Evolutionary conservation across 2,888 invertebrate genomes (phyloP).

Genomic region (Eumacrocentrus americanus): DNA sequence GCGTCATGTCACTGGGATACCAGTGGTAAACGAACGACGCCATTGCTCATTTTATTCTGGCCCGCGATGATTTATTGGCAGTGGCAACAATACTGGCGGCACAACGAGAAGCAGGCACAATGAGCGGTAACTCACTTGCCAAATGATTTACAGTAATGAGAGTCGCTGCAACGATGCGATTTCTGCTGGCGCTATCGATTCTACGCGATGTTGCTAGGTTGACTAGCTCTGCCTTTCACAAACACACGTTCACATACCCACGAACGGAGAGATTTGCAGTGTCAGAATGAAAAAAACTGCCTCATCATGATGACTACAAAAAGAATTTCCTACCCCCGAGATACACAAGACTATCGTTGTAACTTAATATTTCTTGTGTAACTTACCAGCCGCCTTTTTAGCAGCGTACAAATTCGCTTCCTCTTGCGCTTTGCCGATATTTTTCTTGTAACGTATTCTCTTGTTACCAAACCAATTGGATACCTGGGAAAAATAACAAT

Average conservation of each 20-base stretch:
- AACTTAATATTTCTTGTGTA: conserved; percentile 19
- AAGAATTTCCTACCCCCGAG: conserved; percentile 26
- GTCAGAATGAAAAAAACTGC: conserved; percentile 17
- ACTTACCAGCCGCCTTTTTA: conserved; percentile 91
- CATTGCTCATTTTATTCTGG: conserved; percentile 40
- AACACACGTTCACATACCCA: conserved; percentile 2
- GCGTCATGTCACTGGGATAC: too few relatives aligned
- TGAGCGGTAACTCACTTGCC: conserved; percentile 52
- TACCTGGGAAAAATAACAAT: conserved; percentile 64
- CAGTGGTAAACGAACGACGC: conserved; percentile 19
- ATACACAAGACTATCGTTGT: neutral
- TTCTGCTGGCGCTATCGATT: conserved; percentile 35
- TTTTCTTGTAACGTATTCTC: conserved; percentile 99
- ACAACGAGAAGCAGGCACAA: conserved; percentile 43
- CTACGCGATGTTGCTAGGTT: conserved; percentile 25
- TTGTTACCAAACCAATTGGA: conserved; percentile 99
- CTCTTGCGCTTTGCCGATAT: conserved; percentile 99
- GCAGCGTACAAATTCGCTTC: conserved; percentile 99
- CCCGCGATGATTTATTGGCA: conserved; percentile 48
- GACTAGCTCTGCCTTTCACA: conserved; percentile 17
- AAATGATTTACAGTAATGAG: conserved; percentile 59
- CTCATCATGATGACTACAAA: conserved; percentile 10
- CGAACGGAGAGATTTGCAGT: conserved; percentile 17
- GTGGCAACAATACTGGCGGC: conserved; percentile 44
- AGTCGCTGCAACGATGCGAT: conserved; percentile 39